Base-by-base conservation (phyloP, 2,113 vertebrate species). In the Nematolebias whitei region DNA sequence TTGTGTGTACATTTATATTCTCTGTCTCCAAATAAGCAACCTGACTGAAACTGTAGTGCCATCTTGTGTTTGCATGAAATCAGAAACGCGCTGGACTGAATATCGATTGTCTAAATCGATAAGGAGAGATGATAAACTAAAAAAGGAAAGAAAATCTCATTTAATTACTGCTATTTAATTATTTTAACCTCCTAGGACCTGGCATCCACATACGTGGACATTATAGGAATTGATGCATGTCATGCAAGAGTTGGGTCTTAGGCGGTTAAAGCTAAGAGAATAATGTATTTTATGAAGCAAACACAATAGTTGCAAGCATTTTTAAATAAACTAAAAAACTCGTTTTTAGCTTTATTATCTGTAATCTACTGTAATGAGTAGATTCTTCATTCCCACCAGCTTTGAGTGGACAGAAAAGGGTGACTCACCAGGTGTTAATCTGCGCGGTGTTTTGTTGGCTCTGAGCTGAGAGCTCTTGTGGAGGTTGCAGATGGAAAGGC, bases 41-140 rank as follows among this genome's bases (percentile, higher is more conserved):
- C n/a, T n/a, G n/a, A n/a, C n/a, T 82, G 52, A 38, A 43, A 41
- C 40, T 66, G 20, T 63, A 85, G 56, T 88, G 90, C 82, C 91
- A 87, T 75, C 90, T 66, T 87, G 83, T 88, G 91, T 64, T 75
- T 18, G 43, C 39, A 44, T 0, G 15, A 23, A 48, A 47, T 51
- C 78, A 49, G 5, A 6, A 43, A 65, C 1, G 6, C 10, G 5
- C 10, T 35, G 32, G 32, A 35, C 32, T 9, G 9, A 35, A 35
- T 35, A 8, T 35, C 5, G 10, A 35, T 35, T 35, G 32, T 35
- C 10, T 8, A 9, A 35, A 35, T 10, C 10, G 32, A 8, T 35
- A 35, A 35, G 26, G 26, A 29, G 7, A 3, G 26, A 29, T 35
- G 32, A 35, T 35, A 35, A 35, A 35, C 9, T 35, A 9, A 35